Percentiles rank a stretch among this genome's conserved stretches.
phyloP scores from a whole-genome alignment of 2,888 invertebrate species.

The Pantelozetes paolii region DNA sequence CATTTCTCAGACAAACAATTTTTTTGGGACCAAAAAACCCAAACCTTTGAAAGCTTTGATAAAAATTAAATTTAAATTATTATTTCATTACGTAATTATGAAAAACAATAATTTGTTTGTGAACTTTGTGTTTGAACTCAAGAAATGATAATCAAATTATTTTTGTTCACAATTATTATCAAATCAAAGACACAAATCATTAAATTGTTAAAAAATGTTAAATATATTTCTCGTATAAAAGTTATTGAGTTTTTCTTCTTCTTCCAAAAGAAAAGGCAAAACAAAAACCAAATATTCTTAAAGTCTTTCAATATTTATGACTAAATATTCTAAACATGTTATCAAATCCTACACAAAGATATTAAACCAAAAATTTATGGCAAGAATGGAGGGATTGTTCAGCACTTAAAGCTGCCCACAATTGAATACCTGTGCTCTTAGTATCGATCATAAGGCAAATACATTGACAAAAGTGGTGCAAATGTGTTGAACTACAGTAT shows the following conservation, averaged over 20 bases:
- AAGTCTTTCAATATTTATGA: constrained; percentile 19
- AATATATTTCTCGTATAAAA: background rate
- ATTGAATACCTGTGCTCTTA: constrained; percentile 21
- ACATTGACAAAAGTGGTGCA: background rate
- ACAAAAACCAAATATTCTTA: background rate
- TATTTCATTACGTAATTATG: too few species aligned
- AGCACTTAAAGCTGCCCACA: constrained; percentile 29
- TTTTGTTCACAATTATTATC: too few species aligned
- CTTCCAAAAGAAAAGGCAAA: background rate
- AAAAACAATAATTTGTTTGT: too few species aligned
- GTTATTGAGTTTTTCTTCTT: background rate
- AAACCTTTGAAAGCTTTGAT: too few species aligned
- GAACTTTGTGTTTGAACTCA: too few species aligned
- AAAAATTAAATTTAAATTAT: too few species aligned
- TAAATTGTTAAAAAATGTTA: too few species aligned
- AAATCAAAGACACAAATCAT: too few species aligned
- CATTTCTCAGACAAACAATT: background rate
- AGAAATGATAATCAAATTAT: too few species aligned
- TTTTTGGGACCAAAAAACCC: too few species aligned
- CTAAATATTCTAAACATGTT: constrained; percentile 30
- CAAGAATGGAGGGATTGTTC: constrained; percentile 23
- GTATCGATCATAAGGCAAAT: constrained; percentile 30
- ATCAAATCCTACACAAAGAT: constrained; percentile 31
- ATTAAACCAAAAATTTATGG: constrained; percentile 15
- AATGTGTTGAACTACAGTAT: background rate